phyloP scores from a whole-genome alignment of 2,888 invertebrate genomes.

The Lithosia quadra region DNA sequence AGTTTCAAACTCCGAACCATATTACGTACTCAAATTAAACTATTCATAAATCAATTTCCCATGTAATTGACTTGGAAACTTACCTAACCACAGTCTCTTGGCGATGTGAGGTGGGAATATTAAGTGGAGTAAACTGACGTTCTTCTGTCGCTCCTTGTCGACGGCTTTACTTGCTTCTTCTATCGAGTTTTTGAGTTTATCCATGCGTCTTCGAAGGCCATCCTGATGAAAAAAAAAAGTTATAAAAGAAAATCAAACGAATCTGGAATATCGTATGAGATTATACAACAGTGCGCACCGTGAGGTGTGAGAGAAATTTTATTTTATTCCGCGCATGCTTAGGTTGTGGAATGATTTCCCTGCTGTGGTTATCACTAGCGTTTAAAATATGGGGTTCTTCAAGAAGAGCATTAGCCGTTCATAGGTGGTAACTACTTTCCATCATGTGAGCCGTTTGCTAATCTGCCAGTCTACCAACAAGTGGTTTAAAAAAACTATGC shows the following conservation, averaged over 20 bases:
- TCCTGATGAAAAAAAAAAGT: constrained; percentile 85
- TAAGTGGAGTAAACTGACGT: constrained; percentile 96
- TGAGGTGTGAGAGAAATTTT: too few relatives aligned
- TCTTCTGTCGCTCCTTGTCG: constrained; percentile 97
- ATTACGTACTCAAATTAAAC: constrained; percentile 47
- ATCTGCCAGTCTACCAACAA: too few relatives aligned
- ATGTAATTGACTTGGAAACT: constrained; percentile 65
- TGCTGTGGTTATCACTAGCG: too few relatives aligned
- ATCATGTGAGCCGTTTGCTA: too few relatives aligned
- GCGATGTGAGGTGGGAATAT: constrained; percentile 98
- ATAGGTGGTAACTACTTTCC: too few relatives aligned
- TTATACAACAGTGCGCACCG: too few relatives aligned
- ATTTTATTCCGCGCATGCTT: too few relatives aligned
- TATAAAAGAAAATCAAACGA: neutral
- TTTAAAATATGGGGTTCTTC: too few relatives aligned
- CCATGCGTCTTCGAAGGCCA: constrained; percentile 96
- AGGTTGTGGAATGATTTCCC: too few relatives aligned
- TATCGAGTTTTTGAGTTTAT: constrained; percentile 96
- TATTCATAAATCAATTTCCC: constrained; percentile 50
- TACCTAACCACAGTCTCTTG: constrained; percentile 96
- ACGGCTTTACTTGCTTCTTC: constrained; percentile 97
- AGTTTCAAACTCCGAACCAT: constrained; percentile 36
- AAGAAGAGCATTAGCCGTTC: too few relatives aligned
- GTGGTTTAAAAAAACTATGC: too few relatives aligned
- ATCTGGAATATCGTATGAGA: neutral